Conservation (phyloP, 2,888 invertebrate species). For the Galeruca laticollis region DNA sequence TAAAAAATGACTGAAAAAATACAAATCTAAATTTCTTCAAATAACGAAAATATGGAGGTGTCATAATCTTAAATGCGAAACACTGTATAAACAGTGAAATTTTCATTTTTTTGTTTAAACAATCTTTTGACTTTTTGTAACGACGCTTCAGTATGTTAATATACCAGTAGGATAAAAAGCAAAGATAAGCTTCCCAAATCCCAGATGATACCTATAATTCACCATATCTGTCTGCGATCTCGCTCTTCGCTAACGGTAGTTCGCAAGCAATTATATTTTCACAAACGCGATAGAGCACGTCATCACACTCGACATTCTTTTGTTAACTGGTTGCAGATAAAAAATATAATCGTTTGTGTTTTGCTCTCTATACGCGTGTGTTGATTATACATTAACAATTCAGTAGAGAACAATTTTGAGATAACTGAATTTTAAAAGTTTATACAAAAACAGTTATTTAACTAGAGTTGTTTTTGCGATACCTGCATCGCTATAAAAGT, state of each 20-base stretch:
- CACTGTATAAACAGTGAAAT: background rate
- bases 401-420: background rate
- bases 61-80: too few species aligned
- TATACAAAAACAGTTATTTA: background rate
- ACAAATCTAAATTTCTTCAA: too few species aligned
- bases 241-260: conserved; percentile 23
- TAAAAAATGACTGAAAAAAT: too few species aligned
- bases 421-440: background rate
- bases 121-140: background rate
- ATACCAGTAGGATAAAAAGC: conserved; percentile 24
- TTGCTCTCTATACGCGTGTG: background rate
- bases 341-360: conserved; percentile 3
- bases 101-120: background rate
- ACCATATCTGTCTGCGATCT: conserved; percentile 23
- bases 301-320: conserved; percentile 14
- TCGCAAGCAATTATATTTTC: conserved; percentile 26
- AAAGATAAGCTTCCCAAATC: conserved; percentile 21
- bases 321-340: conserved; percentile 15
- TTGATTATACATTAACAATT: background rate
- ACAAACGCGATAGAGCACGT: conserved; percentile 23
- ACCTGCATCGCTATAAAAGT: background rate
- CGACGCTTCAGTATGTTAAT: conserved; percentile 14
- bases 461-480: too few species aligned
- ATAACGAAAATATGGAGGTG: too few species aligned
- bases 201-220: conserved; percentile 30